phyloP scores from a whole-genome alignment of 2,113 vertebrate genomes.

The Notiomystis cincta region DNA sequence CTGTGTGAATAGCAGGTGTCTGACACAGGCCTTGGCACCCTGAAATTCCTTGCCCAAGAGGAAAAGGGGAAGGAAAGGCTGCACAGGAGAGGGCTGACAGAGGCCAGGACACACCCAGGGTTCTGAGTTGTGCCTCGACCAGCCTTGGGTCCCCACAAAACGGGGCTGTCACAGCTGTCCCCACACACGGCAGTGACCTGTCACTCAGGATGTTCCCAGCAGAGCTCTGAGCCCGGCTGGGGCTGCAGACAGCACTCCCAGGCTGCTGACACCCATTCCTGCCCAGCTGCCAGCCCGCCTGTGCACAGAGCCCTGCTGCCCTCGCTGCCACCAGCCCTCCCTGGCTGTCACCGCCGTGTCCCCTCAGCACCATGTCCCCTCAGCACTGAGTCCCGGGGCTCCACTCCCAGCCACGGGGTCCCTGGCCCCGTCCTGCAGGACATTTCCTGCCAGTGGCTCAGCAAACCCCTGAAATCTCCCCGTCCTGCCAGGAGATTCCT shows the following conservation, averaged over 20 bases:
- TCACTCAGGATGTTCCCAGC: background rate
- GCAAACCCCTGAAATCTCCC: conserved; percentile 46
- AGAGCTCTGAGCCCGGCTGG: background rate
- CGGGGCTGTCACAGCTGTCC: background rate
- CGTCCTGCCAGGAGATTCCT: conserved; percentile 70
- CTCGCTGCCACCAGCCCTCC: background rate
- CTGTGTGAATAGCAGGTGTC: fast-evolving
- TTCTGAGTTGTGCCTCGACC: background rate
- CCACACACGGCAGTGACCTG: fast-evolving
- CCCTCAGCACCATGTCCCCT: background rate
- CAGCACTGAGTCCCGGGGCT: no score
- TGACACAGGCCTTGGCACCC: background rate
- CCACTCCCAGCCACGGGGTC: background rate
- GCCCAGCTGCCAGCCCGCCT: fast-evolving
- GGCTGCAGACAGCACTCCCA: background rate
- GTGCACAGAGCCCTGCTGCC: fast-evolving
- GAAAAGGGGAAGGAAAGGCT: background rate
- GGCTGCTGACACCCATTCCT: background rate
- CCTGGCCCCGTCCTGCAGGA: background rate
- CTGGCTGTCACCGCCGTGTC: background rate
- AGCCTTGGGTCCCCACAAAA: fast-evolving
- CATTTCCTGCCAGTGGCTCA: conserved; percentile 32
- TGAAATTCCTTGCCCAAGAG: background rate
- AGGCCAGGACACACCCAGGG: background rate
- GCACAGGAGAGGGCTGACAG: background rate